Percentiles rank a stretch among this genome's conserved stretches.
Conservation (phyloP, 1,140 invertebrate species). For the Pseudomyrmex dendroicus region DNA sequence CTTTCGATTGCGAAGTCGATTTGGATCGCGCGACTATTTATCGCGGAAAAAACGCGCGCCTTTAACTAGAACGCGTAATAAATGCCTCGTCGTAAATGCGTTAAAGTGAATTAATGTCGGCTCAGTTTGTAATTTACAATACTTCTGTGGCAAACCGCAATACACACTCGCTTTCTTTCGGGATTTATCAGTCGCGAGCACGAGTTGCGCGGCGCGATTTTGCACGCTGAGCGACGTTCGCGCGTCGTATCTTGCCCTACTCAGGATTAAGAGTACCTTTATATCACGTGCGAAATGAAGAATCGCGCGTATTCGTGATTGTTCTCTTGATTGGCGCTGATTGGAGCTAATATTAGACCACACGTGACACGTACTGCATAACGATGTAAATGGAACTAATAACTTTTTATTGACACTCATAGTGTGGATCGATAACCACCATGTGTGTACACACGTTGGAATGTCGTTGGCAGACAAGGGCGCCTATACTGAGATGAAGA, state of each 20-base stretch:
- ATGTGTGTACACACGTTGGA: background rate
- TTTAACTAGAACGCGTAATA: background rate
- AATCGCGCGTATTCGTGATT: constrained; percentile 56
- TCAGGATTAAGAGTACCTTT: constrained; percentile 68
- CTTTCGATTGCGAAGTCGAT: background rate
- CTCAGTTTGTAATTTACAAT: constrained; percentile 2
- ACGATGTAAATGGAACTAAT: constrained; percentile 55
- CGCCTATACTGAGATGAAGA: background rate
- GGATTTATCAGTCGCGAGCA: no score
- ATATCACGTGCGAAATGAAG: constrained; percentile 70
- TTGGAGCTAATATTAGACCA: constrained; percentile 74
- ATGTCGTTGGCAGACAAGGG: background rate
- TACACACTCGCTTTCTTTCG: background rate
- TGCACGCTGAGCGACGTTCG: background rate
- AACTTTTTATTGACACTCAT: constrained; percentile 62
- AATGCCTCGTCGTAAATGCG: background rate
- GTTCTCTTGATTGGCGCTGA: constrained; percentile 72
- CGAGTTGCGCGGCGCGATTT: background rate
- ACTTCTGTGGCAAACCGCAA: background rate
- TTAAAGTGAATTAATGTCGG: constrained; percentile 11
- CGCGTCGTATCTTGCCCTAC: background rate
- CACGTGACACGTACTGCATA: constrained; percentile 45
- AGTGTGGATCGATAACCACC: constrained; percentile 48
- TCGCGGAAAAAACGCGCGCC: background rate
- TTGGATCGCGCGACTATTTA: background rate